phyloP scores from a whole-genome alignment of 2,113 vertebrate genomes.

The Tupaia tana region DNA sequence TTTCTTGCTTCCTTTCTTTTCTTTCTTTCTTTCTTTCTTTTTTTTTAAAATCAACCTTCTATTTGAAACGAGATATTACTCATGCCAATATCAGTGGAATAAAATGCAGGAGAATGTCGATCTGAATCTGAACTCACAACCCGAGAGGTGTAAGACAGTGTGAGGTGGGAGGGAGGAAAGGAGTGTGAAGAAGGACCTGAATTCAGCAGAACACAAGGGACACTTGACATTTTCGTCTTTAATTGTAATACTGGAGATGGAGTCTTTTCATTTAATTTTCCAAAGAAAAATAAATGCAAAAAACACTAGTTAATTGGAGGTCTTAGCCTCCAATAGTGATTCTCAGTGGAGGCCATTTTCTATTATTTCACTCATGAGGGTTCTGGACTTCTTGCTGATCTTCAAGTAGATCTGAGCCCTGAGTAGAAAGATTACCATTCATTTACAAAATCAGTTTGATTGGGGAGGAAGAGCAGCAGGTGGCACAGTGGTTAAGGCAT shows the following conservation, averaged over 20 bases:
- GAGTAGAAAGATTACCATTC: background rate
- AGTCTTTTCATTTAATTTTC: constrained; percentile 10
- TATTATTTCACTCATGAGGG: background rate
- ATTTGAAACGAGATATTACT: constrained; percentile 60
- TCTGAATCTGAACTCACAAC: background rate
- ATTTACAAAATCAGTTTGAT: constrained; percentile 14
- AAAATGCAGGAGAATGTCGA: background rate
- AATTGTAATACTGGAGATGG: background rate
- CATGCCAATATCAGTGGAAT: background rate
- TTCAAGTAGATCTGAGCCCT: background rate
- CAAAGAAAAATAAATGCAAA: background rate
- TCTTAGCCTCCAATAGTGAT: background rate
- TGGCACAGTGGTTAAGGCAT: no score
- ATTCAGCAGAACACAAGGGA: background rate
- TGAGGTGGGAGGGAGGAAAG: background rate
- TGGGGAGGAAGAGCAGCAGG: no score
- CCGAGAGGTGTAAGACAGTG: background rate
- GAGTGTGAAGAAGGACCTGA: background rate
- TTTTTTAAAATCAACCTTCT: background rate
- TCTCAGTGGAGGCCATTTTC: background rate
- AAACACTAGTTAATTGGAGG: background rate
- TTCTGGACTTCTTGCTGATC: background rate
- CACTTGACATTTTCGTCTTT: background rate
- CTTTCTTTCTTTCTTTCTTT: no score
- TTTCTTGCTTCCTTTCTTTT: background rate